phyloP scores from a whole-genome alignment of 1,140 invertebrate species.

The Bilobella aurantiaca region DNA sequence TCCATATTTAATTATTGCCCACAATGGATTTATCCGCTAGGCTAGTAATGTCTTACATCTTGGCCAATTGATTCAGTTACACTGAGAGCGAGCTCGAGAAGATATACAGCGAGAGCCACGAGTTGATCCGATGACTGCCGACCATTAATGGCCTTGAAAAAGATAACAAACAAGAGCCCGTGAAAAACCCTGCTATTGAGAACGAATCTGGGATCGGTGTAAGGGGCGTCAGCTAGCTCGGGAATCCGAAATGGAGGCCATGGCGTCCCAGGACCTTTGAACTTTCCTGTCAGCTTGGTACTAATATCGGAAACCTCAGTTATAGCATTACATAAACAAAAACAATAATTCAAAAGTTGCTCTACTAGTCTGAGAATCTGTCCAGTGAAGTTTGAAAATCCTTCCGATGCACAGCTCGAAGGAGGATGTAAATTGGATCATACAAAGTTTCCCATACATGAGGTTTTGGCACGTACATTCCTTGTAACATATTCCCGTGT shows the following conservation, averaged over 20 bases:
- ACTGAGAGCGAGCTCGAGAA: slow-evolving; percentile 71
- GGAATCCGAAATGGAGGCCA: slow-evolving; percentile 78
- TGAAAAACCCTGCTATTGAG: slow-evolving; percentile 69
- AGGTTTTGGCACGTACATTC: slow-evolving; percentile 81
- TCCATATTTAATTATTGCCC: neutral
- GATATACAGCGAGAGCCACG: slow-evolving; percentile 69
- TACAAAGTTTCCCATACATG: slow-evolving; percentile 83
- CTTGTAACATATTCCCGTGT: slow-evolving; percentile 78
- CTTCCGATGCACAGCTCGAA: slow-evolving; percentile 77
- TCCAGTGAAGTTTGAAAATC: slow-evolving; percentile 93
- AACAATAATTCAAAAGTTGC: neutral
- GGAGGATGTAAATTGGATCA: slow-evolving; percentile 82
- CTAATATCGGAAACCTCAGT: slow-evolving; percentile 37
- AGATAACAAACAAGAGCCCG: slow-evolving; percentile 66
- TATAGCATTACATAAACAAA: neutral
- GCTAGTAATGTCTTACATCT: slow-evolving; percentile 12
- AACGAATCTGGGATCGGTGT: slow-evolving; percentile 59
- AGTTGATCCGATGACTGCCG: slow-evolving; percentile 68
- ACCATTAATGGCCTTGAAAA: slow-evolving; percentile 71
- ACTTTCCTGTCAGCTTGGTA: slow-evolving; percentile 54
- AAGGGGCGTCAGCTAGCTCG: slow-evolving; percentile 51
- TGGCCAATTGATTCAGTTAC: slow-evolving; percentile 44
- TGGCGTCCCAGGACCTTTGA: slow-evolving; percentile 52
- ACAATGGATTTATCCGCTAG: neutral
- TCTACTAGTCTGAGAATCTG: slow-evolving; percentile 63